Base-by-base conservation (phyloP, 2,888 invertebrate genomes). In the Neria commutata region DNA sequence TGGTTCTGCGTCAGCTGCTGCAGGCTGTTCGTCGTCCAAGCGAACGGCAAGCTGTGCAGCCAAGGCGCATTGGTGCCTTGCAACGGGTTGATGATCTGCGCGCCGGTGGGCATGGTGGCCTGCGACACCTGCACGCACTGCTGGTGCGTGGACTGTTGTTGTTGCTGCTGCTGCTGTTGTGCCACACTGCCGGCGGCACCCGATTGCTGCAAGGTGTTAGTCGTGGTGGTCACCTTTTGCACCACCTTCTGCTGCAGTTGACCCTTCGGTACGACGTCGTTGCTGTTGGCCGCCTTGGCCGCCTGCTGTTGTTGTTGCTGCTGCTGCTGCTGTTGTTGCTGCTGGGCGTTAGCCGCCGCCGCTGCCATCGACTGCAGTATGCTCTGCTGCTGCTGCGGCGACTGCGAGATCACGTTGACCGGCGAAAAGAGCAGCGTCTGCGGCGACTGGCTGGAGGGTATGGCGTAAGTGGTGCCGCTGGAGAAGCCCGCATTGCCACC, bases 1-100 rank as follows among this genome's bases (percentile, higher is more conserved):
- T 91, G 91, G 83, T 92, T 92, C 16, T 89, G 90, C 0, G 90
- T 86, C 1, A 91, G 83, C 0, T 90, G 88, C 68, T 88, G 91
- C 23, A 91, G 77, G 0, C 90, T 89, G 14, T 88, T 88, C 0
- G 84, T 81, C 92, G 92, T 93, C n/a, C n/a, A n/a, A n/a, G n/a
- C n/a, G 77, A 88, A 89, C 2, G 91, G 91, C 63, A 90, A 80
- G 23, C 87, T 85, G 50, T 89, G 86, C 67, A 91, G 90, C 92
- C 92, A 92, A 1, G 91, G 89, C 1, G 87, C 85, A 25, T 86
- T 85, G 23, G 86, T 74, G 78, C 87, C 88, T 83, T 90, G 90
- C 64, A 91, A 76, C 0, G 89, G 89, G 72, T 88, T 89, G 66
- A 91, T 87, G 68, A 91, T 87, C 80, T 91, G 91, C 2, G 90